Conservation (phyloP, 2,797 vertebrate genomes). For the Phalloptychus januarius region DNA sequence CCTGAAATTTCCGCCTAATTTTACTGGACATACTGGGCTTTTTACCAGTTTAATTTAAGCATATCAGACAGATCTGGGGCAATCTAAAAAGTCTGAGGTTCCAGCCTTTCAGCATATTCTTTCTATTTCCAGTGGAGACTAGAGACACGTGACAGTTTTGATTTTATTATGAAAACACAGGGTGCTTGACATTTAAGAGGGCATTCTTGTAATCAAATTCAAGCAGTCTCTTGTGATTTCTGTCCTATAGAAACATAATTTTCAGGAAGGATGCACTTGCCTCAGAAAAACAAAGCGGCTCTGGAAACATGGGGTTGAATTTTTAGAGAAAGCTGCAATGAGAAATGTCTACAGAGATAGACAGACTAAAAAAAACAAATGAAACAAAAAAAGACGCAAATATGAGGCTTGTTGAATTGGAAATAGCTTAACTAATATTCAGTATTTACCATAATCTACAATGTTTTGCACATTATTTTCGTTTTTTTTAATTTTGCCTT, state of each 20-base stretch:
- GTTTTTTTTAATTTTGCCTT: constrained; percentile 17
- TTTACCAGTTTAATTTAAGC: constrained; percentile 27
- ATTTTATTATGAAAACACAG: constrained; percentile 41
- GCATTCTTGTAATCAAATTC: constrained; percentile 46
- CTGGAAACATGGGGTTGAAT: constrained; percentile 25
- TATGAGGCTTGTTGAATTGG: constrained; percentile 2
- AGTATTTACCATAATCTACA: constrained; percentile 6
- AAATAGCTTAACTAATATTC: constrained; percentile 17
- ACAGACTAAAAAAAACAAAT: not conserved
- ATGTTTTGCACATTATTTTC: constrained; percentile 9
- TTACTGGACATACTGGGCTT: constrained; percentile 17
- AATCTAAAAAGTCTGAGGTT: constrained; percentile 17
- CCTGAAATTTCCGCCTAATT: constrained; percentile 19
- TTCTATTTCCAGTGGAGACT: constrained; percentile 8
- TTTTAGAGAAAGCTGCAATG: constrained; percentile 6
- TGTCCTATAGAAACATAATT: constrained; percentile 17
- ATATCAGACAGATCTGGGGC: constrained; percentile 34
- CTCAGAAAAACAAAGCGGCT: constrained; percentile 14
- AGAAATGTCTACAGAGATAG: constrained; percentile 23
- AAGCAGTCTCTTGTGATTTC: constrained; percentile 18
- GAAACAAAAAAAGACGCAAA: not conserved
- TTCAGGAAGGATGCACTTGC: constrained; percentile 6
- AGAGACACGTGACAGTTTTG: constrained; percentile 24
- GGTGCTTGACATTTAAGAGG: constrained; percentile 51
- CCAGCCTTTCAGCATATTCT: constrained; percentile 12